Conservation (phyloP, 2,113 vertebrate genomes). For the Orycteropus afer region DNA sequence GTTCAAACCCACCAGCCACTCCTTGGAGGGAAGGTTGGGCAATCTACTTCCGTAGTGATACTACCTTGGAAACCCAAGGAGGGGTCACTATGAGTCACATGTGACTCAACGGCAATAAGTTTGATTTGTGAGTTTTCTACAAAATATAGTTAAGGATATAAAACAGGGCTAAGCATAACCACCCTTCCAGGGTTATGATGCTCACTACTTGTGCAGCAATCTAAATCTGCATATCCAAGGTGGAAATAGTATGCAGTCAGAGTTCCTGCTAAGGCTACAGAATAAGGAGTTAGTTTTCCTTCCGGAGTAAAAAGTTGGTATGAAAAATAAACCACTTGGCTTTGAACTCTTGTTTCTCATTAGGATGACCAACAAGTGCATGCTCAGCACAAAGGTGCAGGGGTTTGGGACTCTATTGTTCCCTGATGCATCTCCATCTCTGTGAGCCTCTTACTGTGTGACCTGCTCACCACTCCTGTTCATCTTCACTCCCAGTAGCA, state of each 20-base stretch:
- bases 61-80: no score
- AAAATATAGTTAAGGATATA: background rate
- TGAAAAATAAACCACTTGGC: background rate
- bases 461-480: background rate
- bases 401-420: background rate
- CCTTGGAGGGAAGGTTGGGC: no score
- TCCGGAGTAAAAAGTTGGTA: background rate
- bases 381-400: background rate
- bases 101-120: no score
- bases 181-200: background rate
- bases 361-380: background rate
- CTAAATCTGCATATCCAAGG: accelerated
- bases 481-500: background rate
- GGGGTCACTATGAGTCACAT: no score
- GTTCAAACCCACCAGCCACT: no score
- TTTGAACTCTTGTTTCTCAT: background rate
- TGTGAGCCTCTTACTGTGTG: background rate
- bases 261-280: background rate
- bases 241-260: background rate
- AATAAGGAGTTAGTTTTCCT: background rate
- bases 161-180: background rate
- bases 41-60: no score
- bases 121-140: no score
- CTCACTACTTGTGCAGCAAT: background rate
- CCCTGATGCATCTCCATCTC: background rate